Base-by-base conservation (phyloP, 2,888 invertebrate genomes). In the Pristionchus fissidentatus region DNA sequence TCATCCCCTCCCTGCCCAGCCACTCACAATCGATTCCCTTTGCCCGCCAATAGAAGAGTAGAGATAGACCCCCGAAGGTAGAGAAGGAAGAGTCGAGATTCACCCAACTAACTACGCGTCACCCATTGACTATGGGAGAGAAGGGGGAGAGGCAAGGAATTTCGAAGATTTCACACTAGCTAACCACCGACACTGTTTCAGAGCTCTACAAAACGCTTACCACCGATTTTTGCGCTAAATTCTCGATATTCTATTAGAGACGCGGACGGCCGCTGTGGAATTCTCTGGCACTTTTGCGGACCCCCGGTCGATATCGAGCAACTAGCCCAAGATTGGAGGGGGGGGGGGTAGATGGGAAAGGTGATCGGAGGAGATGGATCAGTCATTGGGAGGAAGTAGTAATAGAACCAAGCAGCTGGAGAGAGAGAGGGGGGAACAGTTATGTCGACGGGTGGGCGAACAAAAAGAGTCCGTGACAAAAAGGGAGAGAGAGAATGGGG, bases 1-100 rank as follows among this genome's bases (percentile, higher is more conserved):
- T 80, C 79, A 57, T 80, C 79, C 79, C 41, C 79, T 80, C 79
- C 60, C 29, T 26, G 60, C 62, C 62, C 35, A 35, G 62, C 62
- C 62, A 62, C 62, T 62, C 79, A 80, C 79, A 60, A 57, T 60
- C 60, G 57, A 80, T 57, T 57, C 60, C 55, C 15, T 29, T 41
- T 43, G 41, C 13, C 60, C 79, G 29, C 43, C 79, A 43, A 81
- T 52, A 81, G 66, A 66, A 57, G 81, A 52, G 29, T 62, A 49
- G 35, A 43, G 52, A 62, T 62, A 62, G 62, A 62, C 62, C 62
- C 62, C 62, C 62, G 62, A 62, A 62, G 73, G 43, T 43, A 43
- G 73, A 73, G 43, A 43, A 43, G 43, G 73, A 73, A 43, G 73
- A 62, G 32, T 62, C 62, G 62, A 62, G 62, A 62, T 62, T 62